Evolutionary conservation across 2,797 vertebrate genomes (phyloP), one percentile per base, ranked within the genome.

Genomic region (Sebastes dallii): DNA sequence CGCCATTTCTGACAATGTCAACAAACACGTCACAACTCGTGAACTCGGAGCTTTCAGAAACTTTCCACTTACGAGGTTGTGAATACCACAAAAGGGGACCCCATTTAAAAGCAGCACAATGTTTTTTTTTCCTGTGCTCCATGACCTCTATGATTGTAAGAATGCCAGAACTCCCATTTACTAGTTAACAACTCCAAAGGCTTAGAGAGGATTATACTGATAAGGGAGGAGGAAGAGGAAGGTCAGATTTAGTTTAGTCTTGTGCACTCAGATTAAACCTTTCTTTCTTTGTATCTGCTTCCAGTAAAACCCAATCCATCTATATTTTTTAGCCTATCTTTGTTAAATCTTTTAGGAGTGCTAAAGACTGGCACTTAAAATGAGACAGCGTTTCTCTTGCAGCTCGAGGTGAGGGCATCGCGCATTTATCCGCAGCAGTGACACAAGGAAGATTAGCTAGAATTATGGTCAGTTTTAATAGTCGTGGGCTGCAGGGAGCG

Each of bases 371-470:
- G 30, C 78, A 54, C 30, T 66, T 77, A 65, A 84, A 89, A 77
- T 70, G 67, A 89, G 67, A 86, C 83, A 83, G 76, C 76, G 83
- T 84, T 91, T 87, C 70, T 88, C 77, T 81, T 82, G 81, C 67
- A 80, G 80, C 71, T 75, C 5, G 61, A 80, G 81, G 70, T 89
- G 72, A 89, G 81, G 77, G 80, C 91, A 75, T 83, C 3, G n/a
- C 14, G 12, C 62, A 60, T 89, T 94, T 86, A 89, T 91, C 85
- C 86, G 74, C 59, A 79, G 70, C 84, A 42, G 70, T 24, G 86
- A 88, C 91, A 87, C 88, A 88, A 90, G 81, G 59, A 68, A 94
- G 93, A 94, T 95, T 91, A 95, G 87, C 66, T 42, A 86, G 93
- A 95, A 87, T 91, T 90, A 92, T 86, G 77, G 87, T 72, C 78